Percentiles rank a stretch among this genome's conserved stretches.
phyloP scores from a whole-genome alignment of 2,797 vertebrate genomes.

The Siniperca obscura region DNA sequence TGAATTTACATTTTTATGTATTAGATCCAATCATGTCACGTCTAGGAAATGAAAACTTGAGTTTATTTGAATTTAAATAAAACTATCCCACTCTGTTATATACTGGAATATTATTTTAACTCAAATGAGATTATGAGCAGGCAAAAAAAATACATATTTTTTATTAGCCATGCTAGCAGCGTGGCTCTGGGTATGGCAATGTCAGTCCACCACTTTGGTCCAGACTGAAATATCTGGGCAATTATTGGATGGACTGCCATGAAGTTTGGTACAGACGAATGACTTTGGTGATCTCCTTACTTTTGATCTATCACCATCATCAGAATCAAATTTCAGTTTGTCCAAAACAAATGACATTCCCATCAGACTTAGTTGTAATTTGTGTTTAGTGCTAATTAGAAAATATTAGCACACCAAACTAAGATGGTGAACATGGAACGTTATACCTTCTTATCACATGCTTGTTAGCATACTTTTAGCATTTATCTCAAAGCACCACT shows the following conservation, averaged over 20 bases:
- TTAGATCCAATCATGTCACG: slow-evolving; percentile 62
- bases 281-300: too few relatives aligned
- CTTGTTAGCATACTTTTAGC: background rate
- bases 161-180: background rate
- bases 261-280: background rate
- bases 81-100: slow-evolving; percentile 61
- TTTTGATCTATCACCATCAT: background rate
- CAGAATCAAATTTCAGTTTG: background rate
- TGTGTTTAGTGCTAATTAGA: background rate
- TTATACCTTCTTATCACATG: background rate
- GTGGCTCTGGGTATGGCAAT: too few relatives aligned
- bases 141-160: background rate
- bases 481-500: background rate
- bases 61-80: slow-evolving; percentile 79
- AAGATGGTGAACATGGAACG: background rate
- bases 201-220: too few relatives aligned
- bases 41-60: slow-evolving; percentile 55
- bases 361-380: background rate
- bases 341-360: background rate
- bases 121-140: background rate
- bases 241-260: background rate
- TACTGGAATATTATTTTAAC: slow-evolving; percentile 24
- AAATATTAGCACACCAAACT: background rate
- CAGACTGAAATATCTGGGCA: background rate
- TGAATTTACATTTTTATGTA: slow-evolving; percentile 45